Percentiles rank a stretch among this genome's conserved stretches.
These are phyloP conservation scores for Bathynomus jamesi DNA, from an alignment of 1,140 invertebrate species.

Conservation along the genomic window DNA sequence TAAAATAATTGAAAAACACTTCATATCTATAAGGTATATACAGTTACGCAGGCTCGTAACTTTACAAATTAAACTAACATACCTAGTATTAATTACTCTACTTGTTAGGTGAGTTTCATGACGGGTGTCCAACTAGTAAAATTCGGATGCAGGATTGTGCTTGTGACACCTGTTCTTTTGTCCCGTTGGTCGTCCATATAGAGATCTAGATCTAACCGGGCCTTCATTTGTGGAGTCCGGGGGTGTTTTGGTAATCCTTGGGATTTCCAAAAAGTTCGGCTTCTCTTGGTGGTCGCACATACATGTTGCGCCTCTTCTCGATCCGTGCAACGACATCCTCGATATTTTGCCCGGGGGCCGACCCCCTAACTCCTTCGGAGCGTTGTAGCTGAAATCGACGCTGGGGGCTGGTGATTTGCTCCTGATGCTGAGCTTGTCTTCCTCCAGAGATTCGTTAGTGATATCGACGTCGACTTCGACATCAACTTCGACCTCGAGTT, in stretches of 20 bases:
- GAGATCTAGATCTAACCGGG: neutral
- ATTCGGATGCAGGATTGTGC: neutral
- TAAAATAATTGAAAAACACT: no score
- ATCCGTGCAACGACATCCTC: neutral
- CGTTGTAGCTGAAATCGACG: neutral
- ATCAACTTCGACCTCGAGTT: neutral
- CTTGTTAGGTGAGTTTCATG: no score
- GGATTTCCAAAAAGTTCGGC: neutral
- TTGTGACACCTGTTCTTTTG: neutral
- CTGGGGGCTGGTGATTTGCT: neutral
- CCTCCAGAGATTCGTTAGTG: no score
- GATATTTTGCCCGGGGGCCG: neutral
- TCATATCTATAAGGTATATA: no score
- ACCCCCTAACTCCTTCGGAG: neutral
- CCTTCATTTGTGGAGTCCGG: neutral
- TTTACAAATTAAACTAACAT: no score
- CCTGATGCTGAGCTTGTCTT: neutral
- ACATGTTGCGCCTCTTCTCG: neutral
- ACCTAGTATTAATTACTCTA: no score
- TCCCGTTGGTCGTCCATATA: neutral
- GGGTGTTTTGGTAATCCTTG: neutral
- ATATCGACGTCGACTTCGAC: neutral
- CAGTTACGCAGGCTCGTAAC: no score
- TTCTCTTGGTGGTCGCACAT: neutral
- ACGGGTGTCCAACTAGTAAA: no score